Evolutionary conservation across 2,888 invertebrate species (phyloP).

Genomic region (Chrysina gloriosa): DNA sequence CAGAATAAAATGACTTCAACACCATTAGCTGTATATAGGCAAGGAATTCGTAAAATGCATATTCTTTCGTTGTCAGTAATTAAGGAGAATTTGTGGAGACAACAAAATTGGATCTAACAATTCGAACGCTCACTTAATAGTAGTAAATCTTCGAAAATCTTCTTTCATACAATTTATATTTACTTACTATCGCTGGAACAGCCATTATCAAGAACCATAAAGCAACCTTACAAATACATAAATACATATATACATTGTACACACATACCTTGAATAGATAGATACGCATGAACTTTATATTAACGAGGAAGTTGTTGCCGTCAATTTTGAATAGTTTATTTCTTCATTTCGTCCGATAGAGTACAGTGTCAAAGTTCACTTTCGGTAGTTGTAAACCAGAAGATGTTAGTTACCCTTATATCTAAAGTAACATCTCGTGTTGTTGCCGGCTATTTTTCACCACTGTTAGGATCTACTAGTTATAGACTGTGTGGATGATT

Average conservation of each 20-base stretch:
- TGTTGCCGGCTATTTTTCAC: neutral
- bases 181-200: neutral
- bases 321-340: constrained; percentile 9
- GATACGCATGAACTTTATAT: constrained; percentile 11
- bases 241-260: neutral
- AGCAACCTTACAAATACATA: neutral
- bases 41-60: no score
- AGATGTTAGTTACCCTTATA: constrained; percentile 26
- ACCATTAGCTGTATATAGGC: no score
- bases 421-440: constrained; percentile 35
- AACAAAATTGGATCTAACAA: no score
- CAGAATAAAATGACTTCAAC: no score
- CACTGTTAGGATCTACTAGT: neutral
- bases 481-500: constrained; percentile 3
- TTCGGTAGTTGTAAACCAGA: constrained; percentile 17
- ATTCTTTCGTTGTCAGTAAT: no score
- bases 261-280: neutral
- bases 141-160: no score
- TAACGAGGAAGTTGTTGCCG: constrained; percentile 5
- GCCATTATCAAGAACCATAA: neutral
- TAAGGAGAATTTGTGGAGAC: no score
- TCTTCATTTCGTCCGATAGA: constrained; percentile 18
- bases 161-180: neutral
- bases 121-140: no score
- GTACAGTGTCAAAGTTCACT: constrained; percentile 5